Evolutionary conservation across 2,888 invertebrate species (phyloP).

Genomic region (Diaprepes abbreviatus): DNA sequence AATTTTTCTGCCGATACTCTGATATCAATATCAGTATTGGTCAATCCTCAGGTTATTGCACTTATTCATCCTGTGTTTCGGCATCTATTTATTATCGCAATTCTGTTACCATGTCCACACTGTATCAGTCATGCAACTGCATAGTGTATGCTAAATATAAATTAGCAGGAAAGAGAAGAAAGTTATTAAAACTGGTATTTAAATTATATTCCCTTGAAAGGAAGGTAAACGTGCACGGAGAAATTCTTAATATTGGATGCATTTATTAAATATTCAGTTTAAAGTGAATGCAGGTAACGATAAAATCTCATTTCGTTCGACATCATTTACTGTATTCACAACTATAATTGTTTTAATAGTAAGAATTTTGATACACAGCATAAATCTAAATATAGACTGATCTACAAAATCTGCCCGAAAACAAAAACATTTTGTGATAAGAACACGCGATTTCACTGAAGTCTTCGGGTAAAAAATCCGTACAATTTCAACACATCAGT

Average conservation of each 20-base stretch:
- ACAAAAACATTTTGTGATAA: constrained; percentile 32
- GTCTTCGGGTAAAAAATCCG: constrained; percentile 16
- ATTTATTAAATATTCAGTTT: constrained; percentile 7
- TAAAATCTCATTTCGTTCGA: not conserved
- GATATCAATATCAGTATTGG: too few relatives aligned
- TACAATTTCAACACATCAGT: too few relatives aligned
- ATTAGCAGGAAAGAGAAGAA: constrained; percentile 14
- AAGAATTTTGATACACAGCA: too few relatives aligned
- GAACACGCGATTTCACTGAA: constrained; percentile 16
- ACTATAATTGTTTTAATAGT: too few relatives aligned
- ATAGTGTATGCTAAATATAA: constrained; percentile 21
- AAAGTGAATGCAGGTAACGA: not conserved
- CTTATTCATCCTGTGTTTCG: too few relatives aligned
- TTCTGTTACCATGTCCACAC: not conserved
- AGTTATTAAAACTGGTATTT: constrained; percentile 12
- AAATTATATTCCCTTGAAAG: constrained; percentile 14
- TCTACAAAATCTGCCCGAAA: constrained; percentile 32
- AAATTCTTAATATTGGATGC: constrained; percentile 5
- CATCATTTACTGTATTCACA: not conserved
- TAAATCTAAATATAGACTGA: constrained; percentile 4
- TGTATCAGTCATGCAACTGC: constrained; percentile 12
- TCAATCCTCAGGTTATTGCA: too few relatives aligned
- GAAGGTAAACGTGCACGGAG: constrained; percentile 2
- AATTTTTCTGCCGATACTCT: too few relatives aligned
- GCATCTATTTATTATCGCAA: not conserved